A percentile compares a stretch with the other conserved stretches of the same genome.
These are phyloP conservation scores for Drosophila tsacasi DNA, from an alignment of 1,140 invertebrate genomes.

Conservation along the genomic window DNA sequence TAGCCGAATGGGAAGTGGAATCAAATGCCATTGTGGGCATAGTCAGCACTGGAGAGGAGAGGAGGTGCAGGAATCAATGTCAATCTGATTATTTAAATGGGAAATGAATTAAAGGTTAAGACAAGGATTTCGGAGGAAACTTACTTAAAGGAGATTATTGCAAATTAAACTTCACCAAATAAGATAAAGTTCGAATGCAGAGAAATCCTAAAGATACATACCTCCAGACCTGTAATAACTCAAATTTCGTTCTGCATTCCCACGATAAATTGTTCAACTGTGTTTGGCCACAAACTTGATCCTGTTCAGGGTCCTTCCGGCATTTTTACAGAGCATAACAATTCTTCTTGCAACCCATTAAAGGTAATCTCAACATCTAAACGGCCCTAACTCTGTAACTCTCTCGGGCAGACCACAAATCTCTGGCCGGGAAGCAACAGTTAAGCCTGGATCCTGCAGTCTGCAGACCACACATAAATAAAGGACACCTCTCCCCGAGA, in stretches of 20 bases:
- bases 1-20: slow-evolving; percentile 3
- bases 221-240: background rate
- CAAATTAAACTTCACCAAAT: background rate
- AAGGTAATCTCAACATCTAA: slow-evolving; percentile 72
- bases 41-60: background rate
- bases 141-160: background rate
- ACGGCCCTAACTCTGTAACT: slow-evolving; percentile 43
- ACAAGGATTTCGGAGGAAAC: background rate
- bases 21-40: slow-evolving; percentile 25
- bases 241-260: background rate
- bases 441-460: slow-evolving; percentile 38
- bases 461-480: slow-evolving; percentile 58
- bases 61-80: background rate
- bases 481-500: slow-evolving; percentile 37
- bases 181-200: background rate
- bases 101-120: slow-evolving; percentile 5
- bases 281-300: background rate
- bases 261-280: background rate
- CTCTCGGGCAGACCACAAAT: slow-evolving; percentile 55
- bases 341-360: slow-evolving; percentile 31
- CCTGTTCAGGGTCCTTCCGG: background rate
- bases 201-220: background rate
- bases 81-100: slow-evolving; percentile 29
- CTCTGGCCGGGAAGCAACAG: slow-evolving; percentile 67
- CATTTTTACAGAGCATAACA: slow-evolving; percentile 2